These are phyloP conservation scores for Cepaea nemoralis DNA, from an alignment of 1,140 invertebrate genomes.

Conservation along the genomic window DNA sequence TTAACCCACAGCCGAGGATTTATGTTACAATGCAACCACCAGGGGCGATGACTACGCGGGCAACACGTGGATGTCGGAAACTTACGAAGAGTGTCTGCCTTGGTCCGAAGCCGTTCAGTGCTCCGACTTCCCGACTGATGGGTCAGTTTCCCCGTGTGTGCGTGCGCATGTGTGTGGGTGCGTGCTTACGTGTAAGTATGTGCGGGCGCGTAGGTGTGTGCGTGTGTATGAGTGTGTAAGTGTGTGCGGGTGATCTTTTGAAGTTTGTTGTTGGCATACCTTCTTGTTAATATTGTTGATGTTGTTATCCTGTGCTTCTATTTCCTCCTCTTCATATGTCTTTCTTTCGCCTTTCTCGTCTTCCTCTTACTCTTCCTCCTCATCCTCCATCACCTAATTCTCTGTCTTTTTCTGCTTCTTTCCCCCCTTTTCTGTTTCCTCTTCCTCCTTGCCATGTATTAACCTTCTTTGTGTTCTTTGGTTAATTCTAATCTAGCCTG, in stretches of 20 bases:
- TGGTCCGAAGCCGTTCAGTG: not conserved
- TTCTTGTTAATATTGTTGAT: too few relatives aligned
- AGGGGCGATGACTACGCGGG: slow-evolving; percentile 13
- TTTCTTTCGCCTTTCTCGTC: not conserved
- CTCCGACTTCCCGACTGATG: not conserved
- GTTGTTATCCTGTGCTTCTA: too few relatives aligned
- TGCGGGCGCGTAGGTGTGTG: not conserved
- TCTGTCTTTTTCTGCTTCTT: not conserved
- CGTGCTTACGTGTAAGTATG: not conserved
- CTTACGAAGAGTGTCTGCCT: slow-evolving; percentile 9
- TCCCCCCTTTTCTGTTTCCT: not conserved
- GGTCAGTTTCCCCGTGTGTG: not conserved
- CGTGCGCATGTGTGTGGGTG: not conserved
- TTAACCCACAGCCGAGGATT: not conserved
- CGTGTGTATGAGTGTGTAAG: not conserved
- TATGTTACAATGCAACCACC: not conserved
- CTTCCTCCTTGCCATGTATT: not conserved
- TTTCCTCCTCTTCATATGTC: not conserved
- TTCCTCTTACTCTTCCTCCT: not conserved
- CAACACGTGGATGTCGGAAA: not conserved
- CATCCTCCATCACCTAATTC: not conserved
- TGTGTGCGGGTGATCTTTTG: not conserved
- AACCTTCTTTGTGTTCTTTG: not conserved
- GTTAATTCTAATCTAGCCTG: not conserved
- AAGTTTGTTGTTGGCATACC: too few relatives aligned